Percentiles rank a stretch among this genome's conserved stretches.
phyloP scores from a whole-genome alignment of 1,140 invertebrate species.

The Dendrolimus punctatus region DNA sequence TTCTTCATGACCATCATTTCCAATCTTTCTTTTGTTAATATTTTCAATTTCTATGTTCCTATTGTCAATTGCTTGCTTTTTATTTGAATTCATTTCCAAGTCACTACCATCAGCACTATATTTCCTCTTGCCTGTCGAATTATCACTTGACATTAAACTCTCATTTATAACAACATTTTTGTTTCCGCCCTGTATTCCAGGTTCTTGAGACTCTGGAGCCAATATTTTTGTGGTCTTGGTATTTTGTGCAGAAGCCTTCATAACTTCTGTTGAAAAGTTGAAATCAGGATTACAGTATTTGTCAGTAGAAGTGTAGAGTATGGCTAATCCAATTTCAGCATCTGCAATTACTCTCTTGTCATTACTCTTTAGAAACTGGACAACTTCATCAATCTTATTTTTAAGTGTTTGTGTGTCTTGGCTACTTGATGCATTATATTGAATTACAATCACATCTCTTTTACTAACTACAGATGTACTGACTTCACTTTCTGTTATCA shows the following conservation, averaged over 20 bases:
- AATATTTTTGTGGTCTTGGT: slow-evolving; percentile 31
- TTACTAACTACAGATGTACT: slow-evolving; percentile 63
- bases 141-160: slow-evolving; percentile 32
- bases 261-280: slow-evolving; percentile 53
- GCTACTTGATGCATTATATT: slow-evolving; percentile 50
- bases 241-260: slow-evolving; percentile 33
- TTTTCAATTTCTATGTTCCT: slow-evolving; percentile 9
- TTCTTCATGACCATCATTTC: slow-evolving; percentile 15
- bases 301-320: slow-evolving; percentile 74
- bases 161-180: slow-evolving; percentile 52
- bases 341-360: slow-evolving; percentile 75
- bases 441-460: slow-evolving; percentile 66
- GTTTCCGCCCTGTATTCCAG: slow-evolving; percentile 19
- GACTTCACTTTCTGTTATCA: slow-evolving; percentile 61
- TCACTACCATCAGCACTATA: slow-evolving; percentile 25
- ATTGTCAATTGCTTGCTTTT: slow-evolving; percentile 31
- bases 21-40: slow-evolving; percentile 35
- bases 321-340: slow-evolving; percentile 78
- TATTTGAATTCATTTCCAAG: slow-evolving; percentile 19
- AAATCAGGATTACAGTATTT: slow-evolving; percentile 78
- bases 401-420: slow-evolving; percentile 66
- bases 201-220: slow-evolving; percentile 48
- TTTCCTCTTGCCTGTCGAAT: slow-evolving; percentile 37
- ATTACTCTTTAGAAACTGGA: slow-evolving; percentile 63
- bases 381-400: slow-evolving; percentile 57